Evolutionary conservation across 1,140 invertebrate species (phyloP).

Genomic region (Pogonognathellus flavescens): DNA sequence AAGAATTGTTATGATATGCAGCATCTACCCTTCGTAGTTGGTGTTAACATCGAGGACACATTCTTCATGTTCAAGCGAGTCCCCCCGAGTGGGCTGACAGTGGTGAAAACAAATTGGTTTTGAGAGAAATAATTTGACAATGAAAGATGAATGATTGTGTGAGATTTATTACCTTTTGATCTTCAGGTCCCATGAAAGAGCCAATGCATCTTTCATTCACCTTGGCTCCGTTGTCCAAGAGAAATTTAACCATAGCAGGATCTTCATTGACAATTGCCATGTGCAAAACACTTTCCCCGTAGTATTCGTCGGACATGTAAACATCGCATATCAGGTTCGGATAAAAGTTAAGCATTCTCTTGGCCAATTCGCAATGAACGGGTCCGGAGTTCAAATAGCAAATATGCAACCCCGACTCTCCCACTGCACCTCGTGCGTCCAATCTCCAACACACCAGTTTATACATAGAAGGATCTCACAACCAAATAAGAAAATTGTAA

Average conservation of each 20-base stretch:
- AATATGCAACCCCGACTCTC: constrained; percentile 90
- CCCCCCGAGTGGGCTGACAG: constrained; percentile 78
- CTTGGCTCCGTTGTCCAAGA: constrained; percentile 91
- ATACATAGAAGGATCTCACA: constrained; percentile 77
- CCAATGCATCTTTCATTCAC: constrained; percentile 92
- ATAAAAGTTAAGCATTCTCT: constrained; percentile 89
- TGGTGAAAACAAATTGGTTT: too few relatives aligned
- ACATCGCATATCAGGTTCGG: constrained; percentile 97
- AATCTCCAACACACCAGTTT: constrained; percentile 93
- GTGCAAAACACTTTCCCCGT: constrained; percentile 93
- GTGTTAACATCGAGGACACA: constrained; percentile 87
- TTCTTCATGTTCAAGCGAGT: constrained; percentile 92
- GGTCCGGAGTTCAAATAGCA: constrained; percentile 93
- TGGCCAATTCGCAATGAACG: constrained; percentile 92
- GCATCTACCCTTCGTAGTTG: constrained; percentile 96
- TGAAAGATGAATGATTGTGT: too few relatives aligned
- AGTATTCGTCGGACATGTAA: constrained; percentile 96
- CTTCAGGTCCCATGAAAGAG: constrained; percentile 97
- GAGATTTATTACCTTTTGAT: constrained; percentile 80
- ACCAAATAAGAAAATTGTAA: too few relatives aligned
- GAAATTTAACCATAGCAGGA: constrained; percentile 95
- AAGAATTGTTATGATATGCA: too few relatives aligned
- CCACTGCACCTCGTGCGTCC: constrained; percentile 92
- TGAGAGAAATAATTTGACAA: too few relatives aligned
- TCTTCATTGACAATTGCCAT: constrained; percentile 99